phyloP scores from a whole-genome alignment of 2,113 vertebrate species.

The Urocolius indicus region DNA sequence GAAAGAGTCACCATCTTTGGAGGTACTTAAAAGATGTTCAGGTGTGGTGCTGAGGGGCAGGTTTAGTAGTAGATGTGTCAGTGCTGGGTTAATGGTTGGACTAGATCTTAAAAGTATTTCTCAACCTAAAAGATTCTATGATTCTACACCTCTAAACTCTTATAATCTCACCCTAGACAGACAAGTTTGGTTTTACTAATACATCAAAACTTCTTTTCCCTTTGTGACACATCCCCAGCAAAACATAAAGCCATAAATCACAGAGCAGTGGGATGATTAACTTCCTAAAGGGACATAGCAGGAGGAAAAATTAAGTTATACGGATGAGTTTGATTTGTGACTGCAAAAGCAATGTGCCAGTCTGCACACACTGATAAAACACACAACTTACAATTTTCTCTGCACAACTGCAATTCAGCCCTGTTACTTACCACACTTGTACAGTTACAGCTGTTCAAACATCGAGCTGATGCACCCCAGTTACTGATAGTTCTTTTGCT shows the following conservation, averaged over 20 bases:
- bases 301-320: conserved; percentile 46
- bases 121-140: too few species aligned
- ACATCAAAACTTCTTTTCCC: conserved; percentile 22
- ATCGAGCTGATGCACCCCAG: background rate
- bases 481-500: background rate
- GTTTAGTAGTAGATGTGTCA: too few species aligned
- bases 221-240: background rate
- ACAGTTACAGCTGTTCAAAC: background rate
- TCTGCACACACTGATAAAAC: background rate
- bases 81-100: too few species aligned
- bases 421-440: background rate
- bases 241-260: conserved; percentile 38
- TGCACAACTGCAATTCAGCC: background rate
- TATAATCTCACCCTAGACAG: background rate
- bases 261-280: background rate
- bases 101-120: too few species aligned
- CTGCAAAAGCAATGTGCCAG: background rate
- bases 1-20: too few species aligned
- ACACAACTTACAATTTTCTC: background rate
- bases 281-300: background rate
- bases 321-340: background rate
- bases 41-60: too few species aligned
- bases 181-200: background rate
- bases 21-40: too few species aligned
- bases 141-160: background rate